A percentile compares a stretch with the other conserved stretches of the same genome.
Evolutionary conservation across 2,113 vertebrate genomes (phyloP).

Genomic region (Petrocephalus zakoni): DNA sequence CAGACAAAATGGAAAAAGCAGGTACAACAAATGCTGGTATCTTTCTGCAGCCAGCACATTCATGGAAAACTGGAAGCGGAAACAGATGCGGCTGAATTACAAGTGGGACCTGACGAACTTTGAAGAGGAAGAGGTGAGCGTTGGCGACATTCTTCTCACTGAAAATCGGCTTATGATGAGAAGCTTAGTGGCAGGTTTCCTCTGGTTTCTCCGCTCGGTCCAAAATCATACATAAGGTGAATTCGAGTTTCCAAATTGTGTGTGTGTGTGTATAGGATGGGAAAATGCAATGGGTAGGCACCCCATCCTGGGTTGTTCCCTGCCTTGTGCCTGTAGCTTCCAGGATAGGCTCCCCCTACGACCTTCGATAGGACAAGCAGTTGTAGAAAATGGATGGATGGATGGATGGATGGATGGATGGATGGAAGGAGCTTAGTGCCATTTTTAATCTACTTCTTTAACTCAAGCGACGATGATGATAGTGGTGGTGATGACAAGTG

Average conservation of each 20-base stretch:
- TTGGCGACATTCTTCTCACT: neutral
- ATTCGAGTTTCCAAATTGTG: neutral
- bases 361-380: too few species aligned
- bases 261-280: neutral
- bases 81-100: slow-evolving; percentile 94
- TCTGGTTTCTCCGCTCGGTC: neutral
- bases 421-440: neutral
- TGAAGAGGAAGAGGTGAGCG: slow-evolving; percentile 87
- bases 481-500: neutral
- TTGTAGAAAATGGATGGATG: neutral
- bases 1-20: neutral
- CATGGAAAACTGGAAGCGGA: slow-evolving; percentile 98
- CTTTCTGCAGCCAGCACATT: slow-evolving; percentile 79
- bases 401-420: neutral
- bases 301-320: neutral
- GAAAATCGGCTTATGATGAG: neutral
- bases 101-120: slow-evolving; percentile 90
- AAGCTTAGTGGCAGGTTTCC: neutral
- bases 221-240: neutral
- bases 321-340: neutral
- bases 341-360: neutral
- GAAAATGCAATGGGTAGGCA: neutral
- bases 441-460: neutral
- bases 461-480: neutral
- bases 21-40: neutral